Base-by-base conservation (phyloP, 1,140 invertebrate genomes). In the Rhopalosiphum padi region DNA sequence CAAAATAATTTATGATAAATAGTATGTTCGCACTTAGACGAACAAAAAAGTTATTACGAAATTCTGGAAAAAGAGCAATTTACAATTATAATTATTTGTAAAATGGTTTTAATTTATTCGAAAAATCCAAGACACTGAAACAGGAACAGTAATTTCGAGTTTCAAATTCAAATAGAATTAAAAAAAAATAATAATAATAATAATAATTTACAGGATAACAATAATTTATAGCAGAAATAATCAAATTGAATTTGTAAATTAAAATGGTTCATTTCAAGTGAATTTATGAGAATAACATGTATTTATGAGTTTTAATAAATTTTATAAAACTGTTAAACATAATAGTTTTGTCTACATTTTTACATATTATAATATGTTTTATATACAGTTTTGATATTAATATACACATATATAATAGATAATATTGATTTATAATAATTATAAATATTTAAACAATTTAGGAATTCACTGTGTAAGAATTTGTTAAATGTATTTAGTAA, bases 1-100 rank as follows among this genome's bases (percentile, higher is more conserved):
- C 1, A 51, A 51, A 22, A n/a, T 88, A 51, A 88, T 88, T 88
- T 88, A 88, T 88, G 46, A 51, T 88, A 88, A 88, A 88, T 88
- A 88, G 86, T 51, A 51, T n/a, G n/a, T 88, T n/a, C 86, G 22
- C 86, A 46, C 48, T 88, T 88, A 88, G n/a, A 51, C 46, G 46
- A 51, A 51, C 86, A 88, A 51, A 88, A 88, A 87, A 87, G 30
- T 88, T 88, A 51, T 88, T 48, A 88, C 22, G 2, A 35, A 51
- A 51, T 35, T 9, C 18, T 51, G 9, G 46, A 51, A 51, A 25
- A 87, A 48, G 18, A 51, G 21, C 43, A 88, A 88, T 35, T 88
- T 88, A 88, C n/a, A 88, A 51, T 88, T 88, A 87, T 87, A 48
- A 87, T 87, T n/a, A 30, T 87, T 43, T 18, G 11, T 15, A 46